These are phyloP conservation scores for Meda fulgida DNA, from an alignment of 2,797 vertebrate genomes.

Conservation along the genomic window DNA sequence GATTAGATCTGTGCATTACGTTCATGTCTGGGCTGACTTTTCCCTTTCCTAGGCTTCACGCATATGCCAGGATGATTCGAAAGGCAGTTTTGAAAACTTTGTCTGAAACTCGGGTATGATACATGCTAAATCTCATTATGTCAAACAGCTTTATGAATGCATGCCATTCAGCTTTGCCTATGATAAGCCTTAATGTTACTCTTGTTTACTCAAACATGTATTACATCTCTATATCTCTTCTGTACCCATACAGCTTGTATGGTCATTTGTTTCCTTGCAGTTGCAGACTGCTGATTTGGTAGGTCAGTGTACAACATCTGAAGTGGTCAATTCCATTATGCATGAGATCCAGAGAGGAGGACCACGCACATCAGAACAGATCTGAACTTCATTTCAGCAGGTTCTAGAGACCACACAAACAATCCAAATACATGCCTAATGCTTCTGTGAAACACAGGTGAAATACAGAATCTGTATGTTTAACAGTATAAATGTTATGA, in stretches of 20 bases:
- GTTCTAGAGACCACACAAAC: neutral
- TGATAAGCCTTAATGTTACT: neutral
- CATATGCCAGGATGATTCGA: constrained; percentile 82
- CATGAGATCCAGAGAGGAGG: constrained; percentile 71
- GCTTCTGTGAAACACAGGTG: neutral
- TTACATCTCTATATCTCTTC: neutral
- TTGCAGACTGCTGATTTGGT: constrained; percentile 80
- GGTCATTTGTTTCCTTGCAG: constrained; percentile 46
- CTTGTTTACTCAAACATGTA: neutral
- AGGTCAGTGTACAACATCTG: constrained; percentile 82
- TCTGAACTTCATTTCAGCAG: constrained; percentile 35
- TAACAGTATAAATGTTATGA: neutral
- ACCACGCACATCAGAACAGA: constrained; percentile 53
- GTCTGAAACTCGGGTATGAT: constrained; percentile 77
- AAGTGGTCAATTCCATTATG: constrained; percentile 83
- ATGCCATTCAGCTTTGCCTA: neutral
- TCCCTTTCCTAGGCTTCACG: constrained; percentile 75
- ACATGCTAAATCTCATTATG: constrained; percentile 3
- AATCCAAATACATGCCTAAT: neutral
- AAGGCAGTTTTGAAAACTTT: constrained; percentile 81
- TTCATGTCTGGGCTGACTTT: neutral
- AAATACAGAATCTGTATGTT: neutral
- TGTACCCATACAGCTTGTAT: neutral
- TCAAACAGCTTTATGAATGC: neutral
- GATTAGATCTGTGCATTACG: neutral